Percentiles rank a stretch among this genome's conserved stretches.
phyloP scores from a whole-genome alignment of 1,140 invertebrate species.

The Macrobrachium nipponense region DNA sequence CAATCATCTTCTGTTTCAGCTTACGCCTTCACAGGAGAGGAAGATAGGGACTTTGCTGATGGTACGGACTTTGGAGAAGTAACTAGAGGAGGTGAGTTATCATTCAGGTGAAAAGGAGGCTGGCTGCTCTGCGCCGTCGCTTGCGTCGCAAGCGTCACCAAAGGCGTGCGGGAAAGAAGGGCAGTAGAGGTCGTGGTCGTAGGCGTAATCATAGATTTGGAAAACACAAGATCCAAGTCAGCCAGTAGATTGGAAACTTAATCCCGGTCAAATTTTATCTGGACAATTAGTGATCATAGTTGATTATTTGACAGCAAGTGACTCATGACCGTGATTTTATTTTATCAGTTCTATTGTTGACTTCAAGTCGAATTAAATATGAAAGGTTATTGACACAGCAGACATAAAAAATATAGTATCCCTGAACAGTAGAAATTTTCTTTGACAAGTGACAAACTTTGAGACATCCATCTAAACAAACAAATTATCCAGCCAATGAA shows the following conservation, averaged over 20 bases:
- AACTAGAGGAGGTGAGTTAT: conserved; percentile 1
- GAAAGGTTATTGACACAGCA: no score
- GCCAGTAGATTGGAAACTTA: background rate
- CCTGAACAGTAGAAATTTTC: no score
- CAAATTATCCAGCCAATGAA: no score
- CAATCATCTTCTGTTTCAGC: conserved; percentile 59
- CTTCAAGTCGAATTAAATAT: no score
- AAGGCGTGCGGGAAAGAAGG: conserved; percentile 29
- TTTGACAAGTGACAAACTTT: no score
- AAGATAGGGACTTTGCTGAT: conserved; percentile 49
- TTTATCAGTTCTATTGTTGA: no score
- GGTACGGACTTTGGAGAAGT: conserved; percentile 57
- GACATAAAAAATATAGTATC: no score
- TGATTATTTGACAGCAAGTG: no score
- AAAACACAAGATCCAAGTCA: conserved; percentile 12
- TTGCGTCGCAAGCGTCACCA: conserved; percentile 59
- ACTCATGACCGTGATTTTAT: no score
- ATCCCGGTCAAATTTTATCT: no score
- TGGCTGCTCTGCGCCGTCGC: conserved; percentile 36
- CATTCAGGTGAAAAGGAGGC: conserved; percentile 46
- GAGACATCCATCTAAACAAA: no score
- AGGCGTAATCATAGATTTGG: background rate
- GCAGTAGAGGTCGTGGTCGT: conserved; percentile 25
- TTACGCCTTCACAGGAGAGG: conserved; percentile 59
- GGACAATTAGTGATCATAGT: no score